Base-by-base conservation (phyloP, 2,797 vertebrate genomes). In the Neostethus bicornis region DNA sequence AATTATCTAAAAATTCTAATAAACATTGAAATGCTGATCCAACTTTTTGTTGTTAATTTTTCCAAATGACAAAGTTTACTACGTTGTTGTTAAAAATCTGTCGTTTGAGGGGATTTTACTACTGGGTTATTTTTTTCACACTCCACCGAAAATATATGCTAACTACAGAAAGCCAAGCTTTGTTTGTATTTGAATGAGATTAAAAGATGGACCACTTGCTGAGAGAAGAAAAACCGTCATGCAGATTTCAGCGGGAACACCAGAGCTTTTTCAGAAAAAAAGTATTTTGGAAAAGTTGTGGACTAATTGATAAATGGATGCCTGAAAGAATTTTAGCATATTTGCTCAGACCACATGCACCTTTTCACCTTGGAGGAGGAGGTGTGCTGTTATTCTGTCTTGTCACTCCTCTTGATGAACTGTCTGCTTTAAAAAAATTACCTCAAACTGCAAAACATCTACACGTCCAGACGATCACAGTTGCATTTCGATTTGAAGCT, bases 291-390 rank as follows among this genome's bases (percentile, higher is more conserved):
- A 60, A 49, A 60, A 45, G 35, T 7, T 29, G 57, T 17, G 13
- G 49, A 70, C 37, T 73, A 60, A 69, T 51, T 45, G 60, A 66
- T 76, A 42, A 32, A 57, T 57, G 26, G 25, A 62, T 54, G 46
- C 31, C 50, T 50, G 55, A 35, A 45, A 61, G 53, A 47, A 68
- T 60, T 59, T 42, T 62, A 49, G 62, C 48, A 45, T 46, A 44
- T 77, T 70, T 56, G 23, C 48, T 63, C 7, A 16, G 50, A 51
- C 49, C 63, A 58, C 37, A 73, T 64, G 56, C 41, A 61, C 63
- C 57, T 69, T 64, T 66, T 77, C 47, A 73, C 75, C 77, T 80
- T 80, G 46, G 68, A 66, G 51, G 57, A 63, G 50, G 49, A 66
- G 56, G 39, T 61, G 50, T 47, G 64, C 55, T 83, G 59, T 75